Percentiles rank a stretch among this genome's conserved stretches.
phyloP scores from a whole-genome alignment of 2,113 vertebrate genomes.

The Phylloscopus trochilus region DNA sequence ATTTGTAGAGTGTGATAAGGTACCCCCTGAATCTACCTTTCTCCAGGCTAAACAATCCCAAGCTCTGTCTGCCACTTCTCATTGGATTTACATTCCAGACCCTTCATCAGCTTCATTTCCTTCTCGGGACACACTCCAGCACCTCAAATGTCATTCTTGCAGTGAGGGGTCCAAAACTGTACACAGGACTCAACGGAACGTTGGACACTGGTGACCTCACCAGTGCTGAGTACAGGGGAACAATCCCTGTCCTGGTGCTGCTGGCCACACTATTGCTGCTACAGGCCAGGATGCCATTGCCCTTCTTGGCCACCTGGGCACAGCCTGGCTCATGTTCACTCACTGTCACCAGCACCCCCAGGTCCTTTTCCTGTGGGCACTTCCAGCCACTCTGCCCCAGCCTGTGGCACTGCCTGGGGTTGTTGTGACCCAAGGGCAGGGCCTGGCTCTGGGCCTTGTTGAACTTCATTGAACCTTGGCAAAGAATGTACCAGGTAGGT shows the following conservation, averaged over 20 bases:
- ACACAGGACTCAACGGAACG: background rate
- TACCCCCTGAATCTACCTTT: background rate
- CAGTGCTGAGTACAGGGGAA: rapidly evolving
- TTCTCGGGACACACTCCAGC: background rate
- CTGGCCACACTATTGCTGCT: background rate
- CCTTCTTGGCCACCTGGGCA: background rate
- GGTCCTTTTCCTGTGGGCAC: background rate
- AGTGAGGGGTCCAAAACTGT: background rate
- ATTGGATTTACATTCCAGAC: background rate
- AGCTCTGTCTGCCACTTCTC: background rate
- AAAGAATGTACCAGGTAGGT: background rate
- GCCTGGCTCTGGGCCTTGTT: background rate
- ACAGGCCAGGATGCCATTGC: background rate
- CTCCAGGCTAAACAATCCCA: background rate
- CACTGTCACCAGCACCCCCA: background rate
- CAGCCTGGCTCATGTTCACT: background rate
- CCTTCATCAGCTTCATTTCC: rapidly evolving
- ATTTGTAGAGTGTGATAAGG: background rate
- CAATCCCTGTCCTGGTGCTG: background rate
- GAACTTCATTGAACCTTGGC: background rate
- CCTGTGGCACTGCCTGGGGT: background rate
- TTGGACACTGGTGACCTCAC: background rate
- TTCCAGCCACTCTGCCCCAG: background rate
- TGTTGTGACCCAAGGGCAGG: background rate
- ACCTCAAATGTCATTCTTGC: background rate